Evolutionary conservation across 2,797 vertebrate species (phyloP), one percentile per base, ranked within the genome.

Genomic region (Ctenochaetus hawaiiensis): DNA sequence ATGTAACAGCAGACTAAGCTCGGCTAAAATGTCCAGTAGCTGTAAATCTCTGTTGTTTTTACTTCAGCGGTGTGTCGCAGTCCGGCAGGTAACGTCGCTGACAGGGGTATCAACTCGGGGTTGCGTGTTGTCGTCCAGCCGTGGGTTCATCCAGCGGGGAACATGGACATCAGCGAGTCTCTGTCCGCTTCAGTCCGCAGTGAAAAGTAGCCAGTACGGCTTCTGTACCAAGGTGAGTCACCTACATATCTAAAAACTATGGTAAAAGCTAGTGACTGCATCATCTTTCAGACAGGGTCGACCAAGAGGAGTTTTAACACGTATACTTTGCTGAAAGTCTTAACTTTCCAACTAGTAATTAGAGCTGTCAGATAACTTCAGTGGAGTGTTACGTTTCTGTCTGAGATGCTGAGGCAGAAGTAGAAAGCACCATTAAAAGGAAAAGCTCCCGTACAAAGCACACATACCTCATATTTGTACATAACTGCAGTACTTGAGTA

Each of bases 151-250:
- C 12, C 88, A 61, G 75, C 80, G 73, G 57, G 68, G 78, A 12
- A 47, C 62, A 0, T 80, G 45, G 84, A 52, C 12, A 0, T 75
- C 73, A 0, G 6, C 30, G n/a, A 52, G 43, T 43, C n/a, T 78
- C 5, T 11, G 57, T 7, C 53, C 17, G 67, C 59, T 61, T 0
- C 86, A 52, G 76, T 34, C 81, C 20, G 57, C 68, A 0, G n/a
- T 45, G 41, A 68, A 0, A 5, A 41, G 2, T 80, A 22, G 47
- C 52, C 72, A 2, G 18, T 23, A n/a, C 56, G 7, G 49, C 23
- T 74, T 93, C 67, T 92, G 89, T 22, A 81, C 82, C 8, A 85
- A 92, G 90, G 92, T 93, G 0, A 61, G 26, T 72, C 23, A 17
- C 54, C 12, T 1, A 13, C 48, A 45, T 2, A 30, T 30, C 26